Conservation (phyloP, 2,113 vertebrate genomes). For the Falcunculus frontatus region DNA sequence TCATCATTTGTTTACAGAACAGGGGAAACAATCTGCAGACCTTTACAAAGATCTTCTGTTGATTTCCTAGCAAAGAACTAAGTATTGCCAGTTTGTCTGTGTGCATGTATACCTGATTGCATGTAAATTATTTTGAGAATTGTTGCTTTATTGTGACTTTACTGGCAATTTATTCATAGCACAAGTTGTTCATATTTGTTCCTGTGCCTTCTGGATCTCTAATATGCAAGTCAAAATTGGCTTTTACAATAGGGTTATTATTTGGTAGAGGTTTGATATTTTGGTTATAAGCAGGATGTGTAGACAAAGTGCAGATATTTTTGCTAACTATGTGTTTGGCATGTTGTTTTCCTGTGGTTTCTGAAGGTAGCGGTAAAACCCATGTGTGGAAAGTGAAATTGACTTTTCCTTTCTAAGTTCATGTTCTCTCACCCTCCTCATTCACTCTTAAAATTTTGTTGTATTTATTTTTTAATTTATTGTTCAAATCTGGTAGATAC, state of each 20-base stretch:
- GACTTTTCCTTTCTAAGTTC: not conserved
- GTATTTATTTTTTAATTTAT: not conserved
- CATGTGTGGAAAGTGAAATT: not conserved
- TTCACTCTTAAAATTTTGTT: not conserved
- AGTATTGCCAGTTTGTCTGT: not conserved
- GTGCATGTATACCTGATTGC: not conserved
- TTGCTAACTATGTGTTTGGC: not conserved
- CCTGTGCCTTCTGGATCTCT: not conserved
- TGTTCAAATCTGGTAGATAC: not conserved
- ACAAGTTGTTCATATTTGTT: not conserved
- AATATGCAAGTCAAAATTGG: not conserved
- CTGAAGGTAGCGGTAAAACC: not conserved
- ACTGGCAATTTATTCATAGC: not conserved
- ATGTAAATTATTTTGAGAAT: not conserved
- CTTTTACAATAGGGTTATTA: not conserved
- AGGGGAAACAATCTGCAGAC: not conserved
- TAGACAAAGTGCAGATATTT: not conserved
- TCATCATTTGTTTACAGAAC: conserved; percentile 1
- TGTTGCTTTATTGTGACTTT: not conserved
- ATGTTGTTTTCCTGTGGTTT: not conserved
- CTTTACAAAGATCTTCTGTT: not conserved
- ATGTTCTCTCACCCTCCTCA: rapidly evolving
- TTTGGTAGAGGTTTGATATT: not conserved
- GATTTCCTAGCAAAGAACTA: not conserved
- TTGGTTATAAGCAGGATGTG: not conserved